Evolutionary conservation across 2,797 vertebrate species (phyloP).

Genomic region (Protonibea diacanthus): DNA sequence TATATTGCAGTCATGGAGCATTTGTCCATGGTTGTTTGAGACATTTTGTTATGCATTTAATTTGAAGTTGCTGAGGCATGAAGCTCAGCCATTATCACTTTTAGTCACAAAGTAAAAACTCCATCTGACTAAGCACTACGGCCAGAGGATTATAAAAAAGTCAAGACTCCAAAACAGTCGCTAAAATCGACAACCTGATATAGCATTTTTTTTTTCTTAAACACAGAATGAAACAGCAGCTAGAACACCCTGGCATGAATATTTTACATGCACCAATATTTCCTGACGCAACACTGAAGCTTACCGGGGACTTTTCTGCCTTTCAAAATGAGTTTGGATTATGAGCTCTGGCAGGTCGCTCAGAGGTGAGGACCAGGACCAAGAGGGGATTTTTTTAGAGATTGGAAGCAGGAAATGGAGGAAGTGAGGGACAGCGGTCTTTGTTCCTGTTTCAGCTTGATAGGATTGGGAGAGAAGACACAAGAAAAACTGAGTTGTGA

Average conservation of each 20-base stretch:
- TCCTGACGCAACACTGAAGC: conserved; percentile 47
- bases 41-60: conserved; percentile 50
- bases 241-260: conserved; percentile 51
- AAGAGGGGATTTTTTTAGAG: conserved; percentile 41
- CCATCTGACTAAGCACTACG: conserved; percentile 51
- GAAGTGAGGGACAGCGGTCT: conserved; percentile 38
- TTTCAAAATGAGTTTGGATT: conserved; percentile 69
- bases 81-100: conserved; percentile 58
- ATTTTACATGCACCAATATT: conserved; percentile 69
- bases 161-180: conserved; percentile 38
- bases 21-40: conserved; percentile 30
- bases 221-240: conserved; percentile 44
- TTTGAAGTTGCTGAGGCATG: conserved; percentile 62
- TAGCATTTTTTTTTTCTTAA: conserved; percentile 33
- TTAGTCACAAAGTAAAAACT: conserved; percentile 47
- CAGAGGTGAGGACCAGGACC: conserved; percentile 56
- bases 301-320: conserved; percentile 48
- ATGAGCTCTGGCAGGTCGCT: conserved; percentile 65
- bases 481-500: conserved; percentile 46
- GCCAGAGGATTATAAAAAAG: conserved; percentile 52
- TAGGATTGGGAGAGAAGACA: conserved; percentile 64
- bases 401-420: conserved; percentile 31
- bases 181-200: conserved; percentile 55
- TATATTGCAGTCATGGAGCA: conserved; percentile 21
- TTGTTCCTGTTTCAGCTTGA: conserved; percentile 65